Evolutionary conservation across 2,888 invertebrate genomes (phyloP).

Genomic region (Adela reaumurella): DNA sequence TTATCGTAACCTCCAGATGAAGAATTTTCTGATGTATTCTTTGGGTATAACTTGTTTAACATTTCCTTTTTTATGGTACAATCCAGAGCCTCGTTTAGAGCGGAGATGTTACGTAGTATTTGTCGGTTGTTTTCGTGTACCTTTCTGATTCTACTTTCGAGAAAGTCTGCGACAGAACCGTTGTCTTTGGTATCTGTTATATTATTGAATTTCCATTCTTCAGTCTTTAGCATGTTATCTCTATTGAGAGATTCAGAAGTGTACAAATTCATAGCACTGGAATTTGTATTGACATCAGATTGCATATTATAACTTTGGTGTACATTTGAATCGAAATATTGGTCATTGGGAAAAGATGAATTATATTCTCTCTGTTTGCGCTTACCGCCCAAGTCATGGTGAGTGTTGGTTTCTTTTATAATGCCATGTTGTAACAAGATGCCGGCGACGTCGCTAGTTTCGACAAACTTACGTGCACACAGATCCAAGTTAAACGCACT

Average conservation of each 20-base stretch:
- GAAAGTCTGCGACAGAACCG: no score
- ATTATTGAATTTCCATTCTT: slow-evolving; percentile 7
- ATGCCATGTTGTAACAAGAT: background rate
- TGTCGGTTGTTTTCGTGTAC: slow-evolving; percentile 46
- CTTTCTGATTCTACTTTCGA: slow-evolving; percentile 42
- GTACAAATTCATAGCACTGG: no score
- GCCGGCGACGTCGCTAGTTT: no score
- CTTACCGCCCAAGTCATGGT: background rate
- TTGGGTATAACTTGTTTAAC: slow-evolving; percentile 29
- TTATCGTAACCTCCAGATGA: slow-evolving; percentile 44
- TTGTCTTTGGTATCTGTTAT: background rate
- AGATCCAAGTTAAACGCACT: slow-evolving; percentile 31
- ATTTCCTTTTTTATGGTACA: slow-evolving; percentile 46
- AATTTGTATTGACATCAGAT: no score
- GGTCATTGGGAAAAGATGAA: background rate
- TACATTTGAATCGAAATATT: slow-evolving; percentile 1
- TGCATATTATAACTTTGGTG: no score
- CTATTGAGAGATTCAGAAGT: no score
- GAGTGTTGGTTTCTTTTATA: no score
- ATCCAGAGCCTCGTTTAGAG: slow-evolving; percentile 40
- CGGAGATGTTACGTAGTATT: slow-evolving; percentile 47
- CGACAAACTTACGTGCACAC: slow-evolving; percentile 26
- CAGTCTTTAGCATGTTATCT: no score
- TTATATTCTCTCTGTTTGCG: background rate
- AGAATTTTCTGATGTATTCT: slow-evolving; percentile 29